Base-by-base conservation (phyloP, 1,140 invertebrate species). In the Homalodisca vitripennis region DNA sequence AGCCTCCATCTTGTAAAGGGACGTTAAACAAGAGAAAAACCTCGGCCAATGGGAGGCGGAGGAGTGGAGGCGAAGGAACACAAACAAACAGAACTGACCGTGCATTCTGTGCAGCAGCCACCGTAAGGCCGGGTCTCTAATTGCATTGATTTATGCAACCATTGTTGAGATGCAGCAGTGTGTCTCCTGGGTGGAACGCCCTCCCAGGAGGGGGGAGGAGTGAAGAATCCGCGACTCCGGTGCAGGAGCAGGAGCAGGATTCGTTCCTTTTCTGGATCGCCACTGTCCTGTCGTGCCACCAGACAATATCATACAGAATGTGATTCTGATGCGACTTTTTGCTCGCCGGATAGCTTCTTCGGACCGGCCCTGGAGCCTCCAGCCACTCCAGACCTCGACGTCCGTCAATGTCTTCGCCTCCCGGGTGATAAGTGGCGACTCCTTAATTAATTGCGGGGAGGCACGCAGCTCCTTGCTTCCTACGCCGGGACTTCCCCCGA, bases 71-170 rank as follows among this genome's bases (percentile, higher is more conserved):
- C n/a, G n/a, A n/a, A n/a, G n/a, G n/a, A n/a, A n/a, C n/a, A n/a
- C n/a, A n/a, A n/a, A n/a, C n/a, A n/a, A n/a, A n/a, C n/a, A n/a
- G n/a, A n/a, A n/a, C n/a, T n/a, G n/a, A n/a, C n/a, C 20, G 12
- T 3, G 20, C 20, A 22, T 6, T 53, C 6, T 26, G 55, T 60
- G 22, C 55, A 24, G 12, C 55, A 24, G 14, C n/a, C n/a, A 53
- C 31, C 46, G 47, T 24, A 51, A 66, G 32, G 47, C 48, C 27
- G 55, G 66, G 66, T 48, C 57, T 73, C 72, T 73, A 75, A 74
- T 75, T 75, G 73, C 73, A 69, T 71, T 72, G 71, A 75, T 75
- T 75, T 75, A 75, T 74, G 64, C 68, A 60, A 29, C 74, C 66
- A 75, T 75, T 75, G 74, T 75, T 66, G 60, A 30, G 51, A 26